Conservation (phyloP, 1,140 invertebrate genomes). For the Drosophila pachea region DNA sequence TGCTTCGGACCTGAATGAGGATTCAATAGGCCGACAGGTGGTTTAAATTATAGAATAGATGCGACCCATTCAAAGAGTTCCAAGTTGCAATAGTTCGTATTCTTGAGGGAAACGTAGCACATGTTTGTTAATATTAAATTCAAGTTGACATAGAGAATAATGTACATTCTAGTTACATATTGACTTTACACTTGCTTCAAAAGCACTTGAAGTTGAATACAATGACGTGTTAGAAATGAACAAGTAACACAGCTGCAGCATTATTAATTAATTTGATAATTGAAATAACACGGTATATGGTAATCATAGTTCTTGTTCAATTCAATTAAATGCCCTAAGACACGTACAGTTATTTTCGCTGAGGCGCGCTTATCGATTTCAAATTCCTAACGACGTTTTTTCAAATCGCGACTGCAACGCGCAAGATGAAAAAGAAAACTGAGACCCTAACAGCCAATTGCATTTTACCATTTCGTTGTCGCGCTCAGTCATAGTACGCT, state of each 20-base stretch:
- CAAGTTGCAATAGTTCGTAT: slow-evolving; percentile 5
- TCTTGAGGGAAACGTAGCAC: slow-evolving; percentile 45
- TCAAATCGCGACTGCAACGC: slow-evolving; percentile 50
- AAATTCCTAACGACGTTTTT: slow-evolving; percentile 8
- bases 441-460: slow-evolving; percentile 31
- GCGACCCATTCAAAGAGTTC: neutral
- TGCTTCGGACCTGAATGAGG: neutral
- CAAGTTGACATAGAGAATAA: slow-evolving; percentile 28
- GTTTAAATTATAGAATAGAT: slow-evolving; percentile 16
- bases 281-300: no score
- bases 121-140: slow-evolving; percentile 61
- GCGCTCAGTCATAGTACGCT: slow-evolving; percentile 27
- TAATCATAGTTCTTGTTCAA: no score
- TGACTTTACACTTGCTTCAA: neutral
- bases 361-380: neutral
- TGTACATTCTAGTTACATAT: neutral
- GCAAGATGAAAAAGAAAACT: slow-evolving; percentile 59
- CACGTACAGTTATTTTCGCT: neutral
- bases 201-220: no score
- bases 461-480: slow-evolving; percentile 25
- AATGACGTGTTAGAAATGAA: slow-evolving; percentile 19
- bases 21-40: slow-evolving; percentile 36
- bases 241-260: neutral
- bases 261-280: no score
- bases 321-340: neutral